These are phyloP conservation scores for Scleropages formosus DNA, from an alignment of 2,797 vertebrate genomes.

Conservation along the genomic window DNA sequence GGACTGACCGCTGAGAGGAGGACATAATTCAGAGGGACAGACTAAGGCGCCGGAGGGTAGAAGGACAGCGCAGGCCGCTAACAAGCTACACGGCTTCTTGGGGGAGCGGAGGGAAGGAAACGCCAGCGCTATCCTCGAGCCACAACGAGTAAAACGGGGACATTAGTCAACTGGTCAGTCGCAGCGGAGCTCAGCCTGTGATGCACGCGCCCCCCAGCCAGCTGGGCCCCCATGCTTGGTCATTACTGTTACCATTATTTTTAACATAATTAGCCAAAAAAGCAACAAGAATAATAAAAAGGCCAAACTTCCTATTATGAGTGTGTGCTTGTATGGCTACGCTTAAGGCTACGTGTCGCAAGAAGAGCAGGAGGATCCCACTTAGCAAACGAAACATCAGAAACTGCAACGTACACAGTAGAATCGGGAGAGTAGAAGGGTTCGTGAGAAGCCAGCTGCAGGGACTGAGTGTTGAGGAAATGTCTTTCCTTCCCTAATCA, in stretches of 20 bases:
- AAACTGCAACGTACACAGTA: not conserved
- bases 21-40: slow-evolving; percentile 25
- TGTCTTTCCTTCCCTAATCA: not conserved
- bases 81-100: slow-evolving; percentile 10
- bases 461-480: not conserved
- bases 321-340: slow-evolving; percentile 5
- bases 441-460: not conserved
- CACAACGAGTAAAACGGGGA: slow-evolving; percentile 33
- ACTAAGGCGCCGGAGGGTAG: slow-evolving; percentile 2
- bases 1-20: not conserved
- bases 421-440: not conserved
- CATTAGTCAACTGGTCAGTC: slow-evolving; percentile 41
- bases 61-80: not conserved
- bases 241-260: slow-evolving; percentile 41
- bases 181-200: not conserved
- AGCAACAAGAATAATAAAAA: slow-evolving; percentile 33
- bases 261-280: slow-evolving; percentile 34
- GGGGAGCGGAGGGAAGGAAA: not conserved
- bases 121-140: slow-evolving; percentile 31
- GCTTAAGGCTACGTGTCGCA: not conserved
- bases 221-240: slow-evolving; percentile 28
- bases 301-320: slow-evolving; percentile 31
- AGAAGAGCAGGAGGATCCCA: not conserved
- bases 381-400: not conserved
- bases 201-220: slow-evolving; percentile 24